Percentiles rank a stretch among this genome's conserved stretches.
Conservation (phyloP, 2,888 invertebrate genomes). For the Brachyptera risi region DNA sequence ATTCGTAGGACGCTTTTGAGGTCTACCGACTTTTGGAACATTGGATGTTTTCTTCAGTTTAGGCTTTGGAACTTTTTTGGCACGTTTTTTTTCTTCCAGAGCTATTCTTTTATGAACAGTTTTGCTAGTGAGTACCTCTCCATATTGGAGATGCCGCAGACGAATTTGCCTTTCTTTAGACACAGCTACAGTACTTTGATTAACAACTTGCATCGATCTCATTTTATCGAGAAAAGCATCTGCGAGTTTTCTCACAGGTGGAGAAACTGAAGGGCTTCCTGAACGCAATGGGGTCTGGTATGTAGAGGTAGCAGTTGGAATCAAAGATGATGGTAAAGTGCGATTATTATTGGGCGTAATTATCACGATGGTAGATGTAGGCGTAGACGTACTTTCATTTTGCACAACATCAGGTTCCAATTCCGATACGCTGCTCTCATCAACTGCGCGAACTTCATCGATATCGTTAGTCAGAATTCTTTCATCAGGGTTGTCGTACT, state of each 20-base stretch:
- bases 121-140: slow-evolving; percentile 5
- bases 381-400: neutral
- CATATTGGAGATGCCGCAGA: neutral
- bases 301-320: no score
- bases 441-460: neutral
- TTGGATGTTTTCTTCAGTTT: neutral
- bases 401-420: neutral
- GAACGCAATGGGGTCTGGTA: neutral
- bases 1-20: no score
- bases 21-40: no score
- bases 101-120: neutral
- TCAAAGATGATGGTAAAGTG: no score
- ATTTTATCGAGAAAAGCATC: neutral
- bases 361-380: neutral
- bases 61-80: neutral
- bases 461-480: no score
- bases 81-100: neutral
- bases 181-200: no score
- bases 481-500: no score
- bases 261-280: no score
- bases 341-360: no score
- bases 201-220: neutral
- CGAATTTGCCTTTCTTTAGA: neutral
- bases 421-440: neutral
- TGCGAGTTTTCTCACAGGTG: neutral